Conservation (phyloP, 2,113 vertebrate species). For the Eclectus roratus region DNA sequence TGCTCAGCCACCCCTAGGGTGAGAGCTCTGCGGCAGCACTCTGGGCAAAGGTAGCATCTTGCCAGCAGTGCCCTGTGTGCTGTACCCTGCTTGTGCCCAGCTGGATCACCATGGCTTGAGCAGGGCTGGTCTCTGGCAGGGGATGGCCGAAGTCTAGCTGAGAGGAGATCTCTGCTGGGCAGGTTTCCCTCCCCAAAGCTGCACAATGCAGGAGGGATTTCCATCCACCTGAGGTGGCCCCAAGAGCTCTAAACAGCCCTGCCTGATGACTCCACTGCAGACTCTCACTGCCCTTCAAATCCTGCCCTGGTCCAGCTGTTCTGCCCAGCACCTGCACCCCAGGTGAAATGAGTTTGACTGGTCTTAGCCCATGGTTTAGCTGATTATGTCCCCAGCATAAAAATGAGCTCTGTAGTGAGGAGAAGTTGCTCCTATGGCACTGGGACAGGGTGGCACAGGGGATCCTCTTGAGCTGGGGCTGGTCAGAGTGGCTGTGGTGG, state of each 20-base stretch:
- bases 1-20: rapidly evolving
- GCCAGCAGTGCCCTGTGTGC: rapidly evolving
- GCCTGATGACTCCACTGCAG: rapidly evolving
- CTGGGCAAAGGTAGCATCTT: background rate
- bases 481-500: background rate
- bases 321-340: background rate
- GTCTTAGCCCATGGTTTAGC: background rate
- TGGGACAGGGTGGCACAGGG: background rate
- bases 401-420: background rate
- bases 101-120: background rate
- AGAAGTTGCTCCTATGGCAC: background rate
- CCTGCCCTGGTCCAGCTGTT: background rate
- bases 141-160: background rate
- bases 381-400: background rate
- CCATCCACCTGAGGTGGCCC: rapidly evolving
- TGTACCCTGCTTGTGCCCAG: rapidly evolving
- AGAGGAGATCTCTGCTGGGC: background rate
- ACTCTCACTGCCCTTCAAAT: background rate
- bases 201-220: background rate
- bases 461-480: background rate
- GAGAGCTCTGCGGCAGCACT: rapidly evolving
- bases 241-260: background rate
- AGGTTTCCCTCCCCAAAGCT: background rate
- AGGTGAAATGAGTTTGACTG: background rate
- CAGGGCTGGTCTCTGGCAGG: background rate